phyloP scores from a whole-genome alignment of 2,113 vertebrate species.

The Apodemus speciosus region DNA sequence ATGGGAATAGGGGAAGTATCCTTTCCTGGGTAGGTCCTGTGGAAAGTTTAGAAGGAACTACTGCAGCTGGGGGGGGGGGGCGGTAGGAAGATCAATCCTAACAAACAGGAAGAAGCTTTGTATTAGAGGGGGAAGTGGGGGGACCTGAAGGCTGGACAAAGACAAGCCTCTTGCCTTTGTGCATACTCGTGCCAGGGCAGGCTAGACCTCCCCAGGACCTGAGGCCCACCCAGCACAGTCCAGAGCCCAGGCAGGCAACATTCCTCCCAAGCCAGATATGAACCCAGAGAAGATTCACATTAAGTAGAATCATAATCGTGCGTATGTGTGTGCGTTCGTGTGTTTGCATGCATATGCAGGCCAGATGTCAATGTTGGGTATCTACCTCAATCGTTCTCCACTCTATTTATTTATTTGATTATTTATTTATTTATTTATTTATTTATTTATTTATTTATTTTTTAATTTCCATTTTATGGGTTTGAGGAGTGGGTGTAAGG shows the following conservation, averaged over 20 bases:
- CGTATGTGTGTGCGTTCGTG: neutral
- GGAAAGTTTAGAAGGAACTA: neutral
- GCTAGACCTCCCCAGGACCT: neutral
- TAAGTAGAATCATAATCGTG: neutral
- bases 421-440: too few species aligned
- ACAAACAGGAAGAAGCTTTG: neutral
- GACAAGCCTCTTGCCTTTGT: neutral
- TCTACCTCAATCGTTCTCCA: neutral
- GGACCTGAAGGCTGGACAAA: neutral
- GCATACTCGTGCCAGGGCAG: neutral
- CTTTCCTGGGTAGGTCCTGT: neutral
- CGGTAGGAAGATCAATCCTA: neutral
- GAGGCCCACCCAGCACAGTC: neutral
- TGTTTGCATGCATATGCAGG: neutral
- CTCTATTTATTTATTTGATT: too few species aligned
- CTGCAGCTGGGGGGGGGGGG: neutral
- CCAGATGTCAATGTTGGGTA: neutral
- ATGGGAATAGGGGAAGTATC: neutral
- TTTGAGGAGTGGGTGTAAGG: accelerated
- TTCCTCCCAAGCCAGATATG: neutral
- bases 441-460: too few species aligned
- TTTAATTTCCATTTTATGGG: neutral
- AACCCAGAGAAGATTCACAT: neutral
- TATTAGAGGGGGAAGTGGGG: neutral
- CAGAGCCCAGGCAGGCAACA: neutral